These are phyloP conservation scores for Monodelphis domestica DNA, from an alignment of 2,797 vertebrate genomes.

Conservation along the genomic window DNA sequence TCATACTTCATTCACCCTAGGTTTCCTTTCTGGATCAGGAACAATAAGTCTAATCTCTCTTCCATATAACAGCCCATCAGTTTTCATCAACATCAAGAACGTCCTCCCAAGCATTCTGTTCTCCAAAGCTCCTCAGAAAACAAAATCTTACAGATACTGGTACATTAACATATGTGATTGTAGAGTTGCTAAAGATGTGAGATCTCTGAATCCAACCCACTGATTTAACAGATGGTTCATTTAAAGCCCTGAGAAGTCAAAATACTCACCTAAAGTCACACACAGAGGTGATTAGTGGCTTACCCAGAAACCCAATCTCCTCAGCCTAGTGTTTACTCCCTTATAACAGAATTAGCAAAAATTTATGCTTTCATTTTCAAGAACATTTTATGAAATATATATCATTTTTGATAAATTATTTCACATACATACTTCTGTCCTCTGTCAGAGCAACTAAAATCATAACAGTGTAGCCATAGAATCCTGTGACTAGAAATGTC, in stretches of 20 bases:
- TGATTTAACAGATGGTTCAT: not conserved
- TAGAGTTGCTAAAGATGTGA: not conserved
- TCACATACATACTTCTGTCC: not conserved
- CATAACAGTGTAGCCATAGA: not conserved
- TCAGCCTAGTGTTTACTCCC: too few species aligned
- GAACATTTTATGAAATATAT: conserved; percentile 13
- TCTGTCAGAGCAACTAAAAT: not conserved
- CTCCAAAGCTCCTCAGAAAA: too few species aligned
- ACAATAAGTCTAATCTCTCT: too few species aligned
- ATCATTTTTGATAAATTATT: conserved; percentile 46
- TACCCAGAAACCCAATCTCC: not conserved
- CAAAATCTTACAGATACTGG: too few species aligned
- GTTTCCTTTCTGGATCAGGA: too few species aligned
- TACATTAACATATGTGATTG: too few species aligned
- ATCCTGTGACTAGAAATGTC: not conserved
- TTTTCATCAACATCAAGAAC: too few species aligned
- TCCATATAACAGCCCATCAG: too few species aligned
- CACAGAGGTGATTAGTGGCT: not conserved
- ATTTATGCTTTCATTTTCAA: not conserved
- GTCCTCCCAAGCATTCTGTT: too few species aligned
- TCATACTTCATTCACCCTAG: too few species aligned
- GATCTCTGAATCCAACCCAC: not conserved
- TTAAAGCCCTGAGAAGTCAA: not conserved
- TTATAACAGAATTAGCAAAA: not conserved
- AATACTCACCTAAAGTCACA: not conserved